Base-by-base conservation (phyloP, 2,797 vertebrate genomes). In the Channallabes apus region DNA sequence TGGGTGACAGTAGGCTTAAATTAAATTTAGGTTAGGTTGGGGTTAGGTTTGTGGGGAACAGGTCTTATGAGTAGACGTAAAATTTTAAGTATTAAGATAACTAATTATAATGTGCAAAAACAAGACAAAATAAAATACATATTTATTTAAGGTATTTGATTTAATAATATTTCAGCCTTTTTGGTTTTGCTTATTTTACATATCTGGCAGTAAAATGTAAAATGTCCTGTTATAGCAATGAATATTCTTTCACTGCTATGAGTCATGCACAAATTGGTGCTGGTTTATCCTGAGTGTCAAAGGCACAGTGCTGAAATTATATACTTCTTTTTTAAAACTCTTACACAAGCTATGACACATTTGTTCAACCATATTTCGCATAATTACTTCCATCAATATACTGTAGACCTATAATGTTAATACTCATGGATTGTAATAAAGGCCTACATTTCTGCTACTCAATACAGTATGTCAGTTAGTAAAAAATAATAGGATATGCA, bases 361-460 rank as follows among this genome's bases (percentile, higher is more conserved):
- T 41, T 1, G 3, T 62, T 41, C 58, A 64, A 46, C 59, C 59
- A 79, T 79, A 62, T 62, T 79, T 22, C 9, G 9, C 41, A 41
- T 80, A 80, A 80, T 80, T 80, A 80, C 76, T 41, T 22, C 58
- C 76, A 61, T 79, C 77, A 35, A 64, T 79, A 32, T n/a, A n/a
- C n/a, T n/a, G n/a, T 46, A 9, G 77, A 46, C 35, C 35, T 80
- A 4, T n/a, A 46, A 41, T 41, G 76, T 38, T 79, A 61, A 14
- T 17, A 62, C 3, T 41, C 32, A 15, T 41, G 77, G 32, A 79
- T 79, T 58, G 61, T 62, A 79, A 62, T 62, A 79, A 62, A 79
- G 24, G 77, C 77, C 59, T 46, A 41, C 14, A 64, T 14, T 41
- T 41, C 41, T 41, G 29, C 59, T 27, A 1, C 77, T 64, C 29